These are phyloP conservation scores for Ophion slaviceki DNA, from an alignment of 2,888 invertebrate genomes.

Conservation along the genomic window DNA sequence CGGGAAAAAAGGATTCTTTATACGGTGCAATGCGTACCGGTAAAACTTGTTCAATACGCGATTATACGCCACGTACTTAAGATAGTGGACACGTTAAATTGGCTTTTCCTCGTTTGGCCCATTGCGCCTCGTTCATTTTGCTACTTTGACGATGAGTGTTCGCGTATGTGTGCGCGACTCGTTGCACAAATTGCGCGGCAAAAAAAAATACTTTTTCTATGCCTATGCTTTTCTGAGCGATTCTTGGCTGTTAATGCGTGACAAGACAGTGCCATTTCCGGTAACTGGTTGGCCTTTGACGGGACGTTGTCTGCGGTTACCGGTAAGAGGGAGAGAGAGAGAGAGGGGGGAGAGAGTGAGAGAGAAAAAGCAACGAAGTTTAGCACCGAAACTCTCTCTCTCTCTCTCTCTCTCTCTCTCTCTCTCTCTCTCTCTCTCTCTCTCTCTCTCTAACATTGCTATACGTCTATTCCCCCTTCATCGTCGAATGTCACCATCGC, in stretches of 20 bases:
- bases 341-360: no score
- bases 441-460: slow-evolving; percentile 2
- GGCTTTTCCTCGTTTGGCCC: slow-evolving; percentile 43
- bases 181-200: slow-evolving; percentile 14
- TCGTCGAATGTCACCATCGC: slow-evolving; percentile 4
- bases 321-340: not conserved
- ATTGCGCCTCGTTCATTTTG: slow-evolving; percentile 36
- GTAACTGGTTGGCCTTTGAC: slow-evolving; percentile 59
- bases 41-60: slow-evolving; percentile 5
- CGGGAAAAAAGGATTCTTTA: not conserved
- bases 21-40: slow-evolving; percentile 5
- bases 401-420: not conserved
- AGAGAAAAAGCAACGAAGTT: slow-evolving; percentile 30
- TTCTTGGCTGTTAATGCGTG: slow-evolving; percentile 19
- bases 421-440: not conserved
- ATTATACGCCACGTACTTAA: slow-evolving; percentile 10
- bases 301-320: slow-evolving; percentile 33
- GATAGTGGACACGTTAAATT: slow-evolving; percentile 35
- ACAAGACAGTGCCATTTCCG: slow-evolving; percentile 58
- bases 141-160: slow-evolving; percentile 28
- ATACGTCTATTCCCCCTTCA: slow-evolving; percentile 30
- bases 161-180: not conserved
- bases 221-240: slow-evolving; percentile 3
- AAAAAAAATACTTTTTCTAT: no score
- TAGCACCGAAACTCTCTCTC: not conserved